These are phyloP conservation scores for Tetramorium alpestre DNA, from an alignment of 1,140 invertebrate species.

Conservation along the genomic window DNA sequence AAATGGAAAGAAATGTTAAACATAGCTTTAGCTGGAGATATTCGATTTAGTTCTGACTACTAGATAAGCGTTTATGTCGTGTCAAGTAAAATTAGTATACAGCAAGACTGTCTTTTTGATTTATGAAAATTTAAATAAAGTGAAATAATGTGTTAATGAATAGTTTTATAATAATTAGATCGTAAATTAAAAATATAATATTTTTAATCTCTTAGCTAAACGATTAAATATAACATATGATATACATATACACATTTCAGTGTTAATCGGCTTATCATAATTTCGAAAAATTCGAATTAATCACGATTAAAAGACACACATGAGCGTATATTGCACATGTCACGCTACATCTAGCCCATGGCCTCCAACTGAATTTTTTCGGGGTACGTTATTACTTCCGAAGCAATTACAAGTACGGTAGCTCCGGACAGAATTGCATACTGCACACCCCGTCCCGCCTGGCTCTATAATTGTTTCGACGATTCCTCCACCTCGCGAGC, in stretches of 20 bases:
- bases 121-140: neutral
- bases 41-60: neutral
- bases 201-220: neutral
- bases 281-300: neutral
- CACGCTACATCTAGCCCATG: slow-evolving; percentile 39
- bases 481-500: slow-evolving; percentile 71
- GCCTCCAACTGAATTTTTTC: slow-evolving; percentile 64
- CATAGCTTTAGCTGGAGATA: neutral
- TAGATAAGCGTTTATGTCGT: neutral
- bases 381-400: slow-evolving; percentile 70
- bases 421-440: slow-evolving; percentile 75
- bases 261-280: neutral
- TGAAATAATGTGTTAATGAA: neutral
- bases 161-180: neutral
- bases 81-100: neutral
- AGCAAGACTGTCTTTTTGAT: neutral
- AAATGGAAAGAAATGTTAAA: neutral
- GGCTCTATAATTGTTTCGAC: slow-evolving; percentile 79
- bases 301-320: neutral
- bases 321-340: slow-evolving; percentile 23
- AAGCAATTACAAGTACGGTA: slow-evolving; percentile 78
- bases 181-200: neutral
- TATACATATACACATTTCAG: neutral
- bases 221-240: neutral
- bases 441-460: slow-evolving; percentile 62